phyloP scores from a whole-genome alignment of 2,797 vertebrate species.

The Myotis findleyi region DNA sequence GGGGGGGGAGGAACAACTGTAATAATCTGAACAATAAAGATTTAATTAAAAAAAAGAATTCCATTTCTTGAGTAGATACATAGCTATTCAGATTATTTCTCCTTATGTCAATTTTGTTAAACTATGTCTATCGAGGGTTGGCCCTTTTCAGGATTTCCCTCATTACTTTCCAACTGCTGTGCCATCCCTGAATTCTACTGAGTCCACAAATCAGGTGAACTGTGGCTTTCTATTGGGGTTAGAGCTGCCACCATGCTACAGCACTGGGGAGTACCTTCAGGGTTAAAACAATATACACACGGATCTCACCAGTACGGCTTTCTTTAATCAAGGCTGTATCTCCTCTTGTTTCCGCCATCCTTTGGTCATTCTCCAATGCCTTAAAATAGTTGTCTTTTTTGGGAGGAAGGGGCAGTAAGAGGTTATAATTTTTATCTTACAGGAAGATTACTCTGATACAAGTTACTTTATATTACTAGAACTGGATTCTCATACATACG shows the following conservation, averaged over 20 bases:
- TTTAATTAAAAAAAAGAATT: background rate
- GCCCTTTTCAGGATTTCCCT: background rate
- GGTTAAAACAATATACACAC: background rate
- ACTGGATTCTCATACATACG: background rate
- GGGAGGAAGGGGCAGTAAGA: rapidly evolving
- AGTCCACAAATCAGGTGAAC: background rate
- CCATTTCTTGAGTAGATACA: background rate
- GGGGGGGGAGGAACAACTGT: too few relatives aligned
- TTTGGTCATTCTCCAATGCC: background rate
- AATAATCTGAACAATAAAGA: too few relatives aligned
- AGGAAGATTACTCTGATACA: background rate
- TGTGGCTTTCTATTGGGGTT: background rate
- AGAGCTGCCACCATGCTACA: background rate
- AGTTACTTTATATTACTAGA: background rate
- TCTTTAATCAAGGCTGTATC: background rate
- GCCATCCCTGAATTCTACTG: background rate
- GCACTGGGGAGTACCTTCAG: background rate
- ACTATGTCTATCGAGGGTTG: background rate
- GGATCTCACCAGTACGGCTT: background rate
- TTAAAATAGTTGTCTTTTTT: background rate
- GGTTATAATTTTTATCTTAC: background rate
- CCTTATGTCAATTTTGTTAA: background rate
- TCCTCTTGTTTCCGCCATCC: background rate
- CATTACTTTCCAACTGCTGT: background rate
- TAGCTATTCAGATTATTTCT: background rate